Evolutionary conservation across 2,888 invertebrate genomes (phyloP), one percentile per base, ranked within the genome.

Genomic region (Dendrolimus pini): DNA sequence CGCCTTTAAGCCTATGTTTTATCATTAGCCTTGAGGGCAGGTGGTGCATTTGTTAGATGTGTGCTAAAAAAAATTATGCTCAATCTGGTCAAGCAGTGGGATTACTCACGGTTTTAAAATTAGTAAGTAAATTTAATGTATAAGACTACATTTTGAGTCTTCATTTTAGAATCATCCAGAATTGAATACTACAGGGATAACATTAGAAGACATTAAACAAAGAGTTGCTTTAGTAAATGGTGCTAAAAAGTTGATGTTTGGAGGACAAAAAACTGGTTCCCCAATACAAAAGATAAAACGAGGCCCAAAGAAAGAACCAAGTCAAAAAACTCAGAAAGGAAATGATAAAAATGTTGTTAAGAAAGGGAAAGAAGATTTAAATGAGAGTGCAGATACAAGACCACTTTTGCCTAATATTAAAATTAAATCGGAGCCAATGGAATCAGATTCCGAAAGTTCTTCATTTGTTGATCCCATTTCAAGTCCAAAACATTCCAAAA

Each of bases 161-260:
- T 30, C 41, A 52, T 89, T 88, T 9, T 73, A 95, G 93, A 92
- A 93, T 70, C 94, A 95, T 75, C 94, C 95, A 14, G 96, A 96
- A 78, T 89, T 96, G 57, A 94, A 95, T 70, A 95, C 95, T 12
- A 92, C 93, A 67, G 95, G 95, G 56, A 94, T 97, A 66, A 94
- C 94, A 9, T 81, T 97, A 57, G 93, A 95, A 53, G 89, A 89
- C 52, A 83, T 90, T 60, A 88, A 88, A 60, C 86, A 88, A 66
- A 67, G 97, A 94, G 88, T 87, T 18, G 77, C 82, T 57, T 59
- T 84, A 41, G 79, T 84, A 7, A 82, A 92, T 94, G 71, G 93
- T 91, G 71, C 85, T 13, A 89, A 87, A 64, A 89, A 87, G 64
- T 74, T 84, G 3, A 88, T 89, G 86, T 90, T 90, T 82, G 89